phyloP scores from a whole-genome alignment of 2,888 invertebrate genomes.

The Lasioglossum vierecki region DNA sequence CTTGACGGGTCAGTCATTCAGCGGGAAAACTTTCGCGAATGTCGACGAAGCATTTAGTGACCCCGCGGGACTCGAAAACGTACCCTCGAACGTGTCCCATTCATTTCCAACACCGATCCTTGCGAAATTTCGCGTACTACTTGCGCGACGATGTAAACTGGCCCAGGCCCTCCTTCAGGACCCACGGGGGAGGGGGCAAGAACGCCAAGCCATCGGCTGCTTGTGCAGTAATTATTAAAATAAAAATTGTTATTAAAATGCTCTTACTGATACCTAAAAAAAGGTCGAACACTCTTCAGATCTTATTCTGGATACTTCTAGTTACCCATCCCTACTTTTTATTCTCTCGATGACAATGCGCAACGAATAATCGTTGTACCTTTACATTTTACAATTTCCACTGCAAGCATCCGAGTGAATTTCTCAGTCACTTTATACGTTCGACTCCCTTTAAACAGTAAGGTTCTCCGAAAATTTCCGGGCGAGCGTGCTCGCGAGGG shows the following conservation, averaged over 20 bases:
- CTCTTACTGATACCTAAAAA: too few relatives aligned
- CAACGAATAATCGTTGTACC: background rate
- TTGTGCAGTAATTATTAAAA: too few relatives aligned
- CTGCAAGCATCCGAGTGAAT: background rate
- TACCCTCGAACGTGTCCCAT: slow-evolving; percentile 1
- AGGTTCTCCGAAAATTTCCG: background rate
- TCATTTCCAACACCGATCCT: background rate
- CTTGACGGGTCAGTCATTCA: background rate
- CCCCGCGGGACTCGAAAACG: background rate
- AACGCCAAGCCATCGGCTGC: too few relatives aligned
- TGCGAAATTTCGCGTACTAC: background rate
- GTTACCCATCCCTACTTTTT: background rate
- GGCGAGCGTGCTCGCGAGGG: background rate
- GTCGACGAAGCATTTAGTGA: background rate
- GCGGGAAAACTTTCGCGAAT: background rate
- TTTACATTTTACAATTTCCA: background rate
- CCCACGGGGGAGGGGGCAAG: too few relatives aligned
- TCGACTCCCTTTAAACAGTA: background rate
- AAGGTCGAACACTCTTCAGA: too few relatives aligned
- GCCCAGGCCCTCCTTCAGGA: too few relatives aligned
- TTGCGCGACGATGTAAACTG: background rate
- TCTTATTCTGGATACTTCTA: background rate
- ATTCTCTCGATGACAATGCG: background rate
- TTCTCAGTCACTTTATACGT: background rate
- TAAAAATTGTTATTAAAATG: too few relatives aligned